Base-by-base conservation (phyloP, 2,113 vertebrate species). In the Plectropomus leopardus region DNA sequence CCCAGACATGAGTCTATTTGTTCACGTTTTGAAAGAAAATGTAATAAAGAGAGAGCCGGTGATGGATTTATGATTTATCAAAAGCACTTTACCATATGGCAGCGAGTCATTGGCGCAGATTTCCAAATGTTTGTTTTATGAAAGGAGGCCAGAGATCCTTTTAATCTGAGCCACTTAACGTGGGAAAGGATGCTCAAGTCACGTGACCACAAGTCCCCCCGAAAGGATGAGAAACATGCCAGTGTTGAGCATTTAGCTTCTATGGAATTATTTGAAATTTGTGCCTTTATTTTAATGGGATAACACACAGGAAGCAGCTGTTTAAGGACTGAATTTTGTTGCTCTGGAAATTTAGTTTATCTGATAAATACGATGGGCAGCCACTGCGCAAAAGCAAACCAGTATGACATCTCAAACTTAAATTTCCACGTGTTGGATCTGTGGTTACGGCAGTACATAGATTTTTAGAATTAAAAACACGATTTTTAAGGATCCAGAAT, bases 61-160 rank as follows among this genome's bases (percentile, higher is more conserved):
- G 93, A 94, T 92, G 92, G 94, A 93, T 95, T 94, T 95, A 95
- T 93, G 95, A 91, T 95, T 95, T 91, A 95, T 94, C 92, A 95
- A 95, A 95, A 95, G 93, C 92, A 94, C 95, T 94, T 95, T 93
- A 95, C 95, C 96, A 96, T 95, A 95, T 96, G 95, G 94, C 94
- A 89, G 88, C 92, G n/a, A 87, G 90, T 82, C 88, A 90, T 92
- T 81, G 82, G 83, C 87, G 70, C 94, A 93, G 92, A 91, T 93
- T 94, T 94, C 82, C 92, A 92, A 93, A 94, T 96, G 96, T 96
- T 96, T 96, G 95, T 82, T 96, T 95, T 95, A 92, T 95, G 93
- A 91, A 89, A 91, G 75, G 82, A 89, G 87, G 80, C 71, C 77
- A 88, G 88, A 86, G 88, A 91, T 88, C 77, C 59, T 86, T 92